phyloP scores from a whole-genome alignment of 2,888 invertebrate genomes.

The Pyrgus malvae region DNA sequence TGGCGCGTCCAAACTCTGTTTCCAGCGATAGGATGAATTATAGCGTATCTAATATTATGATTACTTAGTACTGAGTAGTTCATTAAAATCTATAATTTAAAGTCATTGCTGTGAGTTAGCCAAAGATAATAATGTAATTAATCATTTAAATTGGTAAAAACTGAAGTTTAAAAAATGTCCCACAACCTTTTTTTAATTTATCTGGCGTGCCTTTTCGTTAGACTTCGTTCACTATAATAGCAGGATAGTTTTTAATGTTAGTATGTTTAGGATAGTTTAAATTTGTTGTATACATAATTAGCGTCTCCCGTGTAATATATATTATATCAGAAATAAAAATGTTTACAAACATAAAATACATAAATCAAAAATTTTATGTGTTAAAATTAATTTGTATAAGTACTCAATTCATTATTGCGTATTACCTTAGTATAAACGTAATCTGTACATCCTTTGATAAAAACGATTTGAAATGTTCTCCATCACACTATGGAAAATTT shows the following conservation, averaged over 20 bases:
- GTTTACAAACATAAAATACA: no score
- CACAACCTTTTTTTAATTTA: not conserved
- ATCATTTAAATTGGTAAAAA: not conserved
- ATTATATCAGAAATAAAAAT: no score
- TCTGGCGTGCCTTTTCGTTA: not conserved
- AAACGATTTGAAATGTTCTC: constrained; percentile 48
- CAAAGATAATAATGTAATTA: not conserved
- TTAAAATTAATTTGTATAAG: no score
- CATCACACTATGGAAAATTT: constrained; percentile 51
- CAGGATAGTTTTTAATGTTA: no score
- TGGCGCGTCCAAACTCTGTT: not conserved
- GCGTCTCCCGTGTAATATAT: no score
- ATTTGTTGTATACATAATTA: no score
- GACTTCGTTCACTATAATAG: not conserved
- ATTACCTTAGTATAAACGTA: constrained; percentile 57
- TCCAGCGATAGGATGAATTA: no score
- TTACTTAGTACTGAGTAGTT: not conserved
- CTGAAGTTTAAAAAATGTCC: not conserved
- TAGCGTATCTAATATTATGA: not conserved
- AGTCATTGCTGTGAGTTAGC: no score
- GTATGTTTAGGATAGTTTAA: no score
- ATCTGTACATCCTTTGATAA: constrained; percentile 49
- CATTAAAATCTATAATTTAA: not conserved
- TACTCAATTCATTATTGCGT: constrained; percentile 25
- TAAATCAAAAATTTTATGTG: no score